Evolutionary conservation across 2,888 invertebrate genomes (phyloP).

Genomic region (Apocheima hispidaria): DNA sequence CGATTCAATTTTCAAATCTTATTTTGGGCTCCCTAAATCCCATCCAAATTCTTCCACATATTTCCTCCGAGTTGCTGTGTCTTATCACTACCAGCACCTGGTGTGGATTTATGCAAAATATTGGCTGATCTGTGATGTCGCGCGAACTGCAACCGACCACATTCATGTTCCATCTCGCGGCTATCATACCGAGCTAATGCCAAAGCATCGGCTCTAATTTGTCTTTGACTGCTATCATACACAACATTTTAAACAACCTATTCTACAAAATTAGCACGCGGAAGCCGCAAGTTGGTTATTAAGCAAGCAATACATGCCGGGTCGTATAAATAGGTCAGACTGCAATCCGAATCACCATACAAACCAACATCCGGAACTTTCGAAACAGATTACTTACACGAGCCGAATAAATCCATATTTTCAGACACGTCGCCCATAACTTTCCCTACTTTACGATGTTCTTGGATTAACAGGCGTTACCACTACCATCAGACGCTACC

Average conservation of each 20-base stretch:
- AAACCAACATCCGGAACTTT: conserved; percentile 25
- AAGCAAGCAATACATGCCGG: background rate
- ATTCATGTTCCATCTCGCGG: no score
- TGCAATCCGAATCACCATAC: conserved; percentile 38
- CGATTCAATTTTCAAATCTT: no score
- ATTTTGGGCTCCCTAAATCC: no score
- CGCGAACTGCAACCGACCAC: no score
- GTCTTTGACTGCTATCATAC: no score
- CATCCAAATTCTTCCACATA: background rate
- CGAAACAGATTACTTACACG: conserved; percentile 21
- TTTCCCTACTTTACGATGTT: conserved; percentile 48
- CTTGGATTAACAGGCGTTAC: conserved; percentile 49
- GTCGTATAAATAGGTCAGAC: conserved; percentile 11
- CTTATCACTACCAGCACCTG: no score
- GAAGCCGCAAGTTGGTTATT: conserved; percentile 4
- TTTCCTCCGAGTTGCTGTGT: background rate
- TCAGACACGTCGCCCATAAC: conserved; percentile 36
- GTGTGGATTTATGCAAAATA: no score
- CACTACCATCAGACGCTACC: conserved; percentile 58
- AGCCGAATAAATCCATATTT: conserved; percentile 45
- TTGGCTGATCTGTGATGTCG: no score
- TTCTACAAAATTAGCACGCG: background rate
- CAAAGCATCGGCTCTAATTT: no score
- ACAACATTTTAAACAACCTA: background rate
- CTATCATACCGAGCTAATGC: no score